phyloP scores from a whole-genome alignment of 2,797 vertebrate genomes.

The Syngnathus rostellatus region DNA sequence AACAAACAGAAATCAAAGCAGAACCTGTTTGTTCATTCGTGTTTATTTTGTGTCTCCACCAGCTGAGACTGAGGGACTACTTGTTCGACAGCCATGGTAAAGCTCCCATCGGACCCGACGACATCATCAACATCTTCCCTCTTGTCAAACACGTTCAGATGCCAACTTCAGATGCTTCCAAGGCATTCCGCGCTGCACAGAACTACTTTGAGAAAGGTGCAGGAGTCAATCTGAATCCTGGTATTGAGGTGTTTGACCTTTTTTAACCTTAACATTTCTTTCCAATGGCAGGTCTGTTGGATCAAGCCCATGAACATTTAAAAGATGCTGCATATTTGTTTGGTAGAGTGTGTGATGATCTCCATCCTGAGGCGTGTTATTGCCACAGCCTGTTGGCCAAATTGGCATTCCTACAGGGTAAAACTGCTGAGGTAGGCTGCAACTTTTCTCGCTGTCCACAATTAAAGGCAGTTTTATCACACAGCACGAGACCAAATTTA shows the following conservation, averaged over 20 bases:
- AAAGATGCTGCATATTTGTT: constrained; percentile 73
- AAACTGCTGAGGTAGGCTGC: constrained; percentile 64
- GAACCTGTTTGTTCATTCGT: neutral
- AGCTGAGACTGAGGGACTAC: constrained; percentile 77
- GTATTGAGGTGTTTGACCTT: neutral
- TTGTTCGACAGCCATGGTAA: constrained; percentile 71
- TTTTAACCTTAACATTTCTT: neutral
- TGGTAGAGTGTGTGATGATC: constrained; percentile 68
- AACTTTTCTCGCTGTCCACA: neutral
- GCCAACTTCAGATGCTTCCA: constrained; percentile 59
- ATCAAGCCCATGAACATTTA: constrained; percentile 67
- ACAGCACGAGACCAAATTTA: too few relatives aligned
- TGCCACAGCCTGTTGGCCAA: constrained; percentile 71
- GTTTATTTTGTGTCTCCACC: constrained; percentile 21
- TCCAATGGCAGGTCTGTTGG: constrained; percentile 59
- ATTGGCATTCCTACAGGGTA: constrained; percentile 68
- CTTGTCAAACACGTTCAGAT: constrained; percentile 70
- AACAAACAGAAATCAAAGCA: neutral
- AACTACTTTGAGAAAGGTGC: constrained; percentile 70
- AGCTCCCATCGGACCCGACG: constrained; percentile 72
- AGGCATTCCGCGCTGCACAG: constrained; percentile 53
- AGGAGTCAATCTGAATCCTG: neutral
- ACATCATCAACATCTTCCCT: constrained; percentile 74
- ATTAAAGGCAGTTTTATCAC: too few relatives aligned
- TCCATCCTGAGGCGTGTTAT: constrained; percentile 69